Evolutionary conservation across 1,140 invertebrate genomes (phyloP).

Genomic region (Drosophila micromelanica): DNA sequence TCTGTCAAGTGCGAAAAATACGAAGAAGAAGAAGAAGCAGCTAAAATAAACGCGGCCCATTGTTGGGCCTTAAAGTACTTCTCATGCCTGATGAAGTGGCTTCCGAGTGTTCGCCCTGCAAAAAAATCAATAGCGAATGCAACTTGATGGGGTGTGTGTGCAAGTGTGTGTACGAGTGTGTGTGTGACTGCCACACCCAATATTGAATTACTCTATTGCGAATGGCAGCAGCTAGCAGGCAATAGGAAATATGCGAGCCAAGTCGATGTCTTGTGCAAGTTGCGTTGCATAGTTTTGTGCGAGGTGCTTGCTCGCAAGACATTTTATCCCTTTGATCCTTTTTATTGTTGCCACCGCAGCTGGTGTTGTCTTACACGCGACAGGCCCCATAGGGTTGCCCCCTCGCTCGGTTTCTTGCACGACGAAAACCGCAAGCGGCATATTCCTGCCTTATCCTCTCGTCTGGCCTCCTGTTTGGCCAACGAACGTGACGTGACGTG

Average conservation of each 20-base stretch:
- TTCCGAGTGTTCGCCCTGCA: not conserved
- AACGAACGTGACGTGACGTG: slow-evolving; percentile 53
- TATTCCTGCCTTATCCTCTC: slow-evolving; percentile 12
- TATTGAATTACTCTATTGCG: slow-evolving; percentile 64
- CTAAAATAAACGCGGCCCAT: slow-evolving; percentile 11
- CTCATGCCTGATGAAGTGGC: slow-evolving; percentile 43
- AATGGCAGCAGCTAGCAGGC: slow-evolving; percentile 21
- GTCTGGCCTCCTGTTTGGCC: slow-evolving; percentile 2
- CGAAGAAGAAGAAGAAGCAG: not conserved
- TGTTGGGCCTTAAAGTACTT: slow-evolving; percentile 31
- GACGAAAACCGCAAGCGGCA: slow-evolving; percentile 41
- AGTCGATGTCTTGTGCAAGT: slow-evolving; percentile 30
- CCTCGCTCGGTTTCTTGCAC: not conserved
- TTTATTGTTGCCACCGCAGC: slow-evolving; percentile 62
- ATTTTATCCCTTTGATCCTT: slow-evolving; percentile 64
- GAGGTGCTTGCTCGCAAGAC: slow-evolving; percentile 34
- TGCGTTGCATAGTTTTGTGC: slow-evolving; percentile 38
- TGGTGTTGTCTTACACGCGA: slow-evolving; percentile 57
- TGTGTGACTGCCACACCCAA: slow-evolving; percentile 48
- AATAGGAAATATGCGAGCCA: slow-evolving; percentile 18
- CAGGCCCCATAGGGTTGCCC: not conserved
- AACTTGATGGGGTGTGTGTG: slow-evolving; percentile 15
- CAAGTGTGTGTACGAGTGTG: not conserved
- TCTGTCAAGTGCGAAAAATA: slow-evolving; percentile 26
- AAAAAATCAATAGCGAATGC: slow-evolving; percentile 39